Evolutionary conservation across 2,797 vertebrate species (phyloP).

Genomic region (Cetoscarus ocellatus): DNA sequence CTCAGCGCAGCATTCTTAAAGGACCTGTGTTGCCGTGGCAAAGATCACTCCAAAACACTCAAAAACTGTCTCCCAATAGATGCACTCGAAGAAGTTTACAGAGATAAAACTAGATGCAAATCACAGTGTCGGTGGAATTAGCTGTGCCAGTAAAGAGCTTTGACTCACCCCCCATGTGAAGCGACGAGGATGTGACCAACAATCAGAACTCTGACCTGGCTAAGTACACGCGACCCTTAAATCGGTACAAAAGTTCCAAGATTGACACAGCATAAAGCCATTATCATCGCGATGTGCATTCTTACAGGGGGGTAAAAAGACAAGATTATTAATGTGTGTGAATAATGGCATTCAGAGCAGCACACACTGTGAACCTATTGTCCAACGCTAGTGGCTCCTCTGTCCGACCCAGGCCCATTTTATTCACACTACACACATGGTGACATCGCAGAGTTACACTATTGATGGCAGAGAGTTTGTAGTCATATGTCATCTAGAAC

Average conservation of each 20-base stretch:
- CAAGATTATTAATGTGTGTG: conserved; percentile 80
- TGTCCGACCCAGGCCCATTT: conserved; percentile 69
- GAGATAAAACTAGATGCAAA: conserved; percentile 28
- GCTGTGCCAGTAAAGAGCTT: conserved; percentile 39
- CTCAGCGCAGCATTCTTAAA: conserved; percentile 71
- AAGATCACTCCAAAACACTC: conserved; percentile 39
- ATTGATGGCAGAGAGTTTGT: conserved; percentile 65
- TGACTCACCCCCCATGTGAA: conserved; percentile 51
- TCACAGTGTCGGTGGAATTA: conserved; percentile 16
- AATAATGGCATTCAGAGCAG: conserved; percentile 82
- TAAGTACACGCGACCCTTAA: conserved; percentile 59
- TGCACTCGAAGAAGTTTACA: conserved; percentile 10
- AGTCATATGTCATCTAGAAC: conserved; percentile 76
- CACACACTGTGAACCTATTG: conserved; percentile 82
- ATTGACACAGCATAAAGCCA: conserved; percentile 61
- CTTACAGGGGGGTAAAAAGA: conserved; percentile 55
- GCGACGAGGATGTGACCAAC: conserved; percentile 40
- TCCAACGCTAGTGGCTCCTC: conserved; percentile 68
- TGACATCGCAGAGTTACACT: conserved; percentile 83
- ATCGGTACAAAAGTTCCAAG: conserved; percentile 67
- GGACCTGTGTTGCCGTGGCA: conserved; percentile 56
- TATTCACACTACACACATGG: conserved; percentile 67
- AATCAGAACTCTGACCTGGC: conserved; percentile 58
- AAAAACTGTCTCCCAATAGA: conserved; percentile 29
- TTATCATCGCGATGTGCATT: conserved; percentile 65